Conservation (phyloP, 2,113 vertebrate genomes). For the Cinclus cinclus region DNA sequence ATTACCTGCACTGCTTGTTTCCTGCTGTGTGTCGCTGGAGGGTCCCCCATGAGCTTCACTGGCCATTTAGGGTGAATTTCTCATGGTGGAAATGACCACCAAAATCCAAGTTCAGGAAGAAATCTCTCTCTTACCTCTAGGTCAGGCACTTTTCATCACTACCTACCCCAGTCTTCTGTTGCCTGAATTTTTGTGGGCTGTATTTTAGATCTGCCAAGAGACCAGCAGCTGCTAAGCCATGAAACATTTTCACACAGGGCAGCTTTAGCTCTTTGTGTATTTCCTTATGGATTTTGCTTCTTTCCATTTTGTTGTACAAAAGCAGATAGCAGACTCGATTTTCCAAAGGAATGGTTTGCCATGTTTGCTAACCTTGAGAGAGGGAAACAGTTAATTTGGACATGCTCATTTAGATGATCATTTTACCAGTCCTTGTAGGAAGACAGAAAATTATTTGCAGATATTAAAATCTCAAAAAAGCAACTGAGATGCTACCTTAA, state of each 20-base stretch:
- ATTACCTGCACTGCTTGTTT: not conserved
- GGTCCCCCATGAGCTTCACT: accelerated
- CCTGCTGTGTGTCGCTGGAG: not conserved
- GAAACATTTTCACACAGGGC: not conserved
- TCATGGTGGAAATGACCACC: not conserved
- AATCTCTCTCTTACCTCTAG: not conserved
- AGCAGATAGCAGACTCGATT: not conserved
- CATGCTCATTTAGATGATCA: not conserved
- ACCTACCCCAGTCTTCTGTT: not conserved
- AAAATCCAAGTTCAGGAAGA: not conserved
- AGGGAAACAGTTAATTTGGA: constrained; percentile 12
- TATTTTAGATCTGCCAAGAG: not conserved
- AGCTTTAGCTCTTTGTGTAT: not conserved
- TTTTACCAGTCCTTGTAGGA: constrained; percentile 37
- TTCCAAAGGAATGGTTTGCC: not conserved
- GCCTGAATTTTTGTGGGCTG: not conserved
- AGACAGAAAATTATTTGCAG: constrained; percentile 42
- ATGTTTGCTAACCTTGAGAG: not conserved
- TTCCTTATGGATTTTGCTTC: not conserved
- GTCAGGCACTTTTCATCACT: not conserved
- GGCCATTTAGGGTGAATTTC: not conserved
- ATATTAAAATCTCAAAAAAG: constrained; percentile 60
- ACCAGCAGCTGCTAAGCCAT: not conserved
- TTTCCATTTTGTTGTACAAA: not conserved
- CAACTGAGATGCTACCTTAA: not conserved